Conservation (phyloP, 2,797 vertebrate genomes). For the Pseudochirops cupreus region DNA sequence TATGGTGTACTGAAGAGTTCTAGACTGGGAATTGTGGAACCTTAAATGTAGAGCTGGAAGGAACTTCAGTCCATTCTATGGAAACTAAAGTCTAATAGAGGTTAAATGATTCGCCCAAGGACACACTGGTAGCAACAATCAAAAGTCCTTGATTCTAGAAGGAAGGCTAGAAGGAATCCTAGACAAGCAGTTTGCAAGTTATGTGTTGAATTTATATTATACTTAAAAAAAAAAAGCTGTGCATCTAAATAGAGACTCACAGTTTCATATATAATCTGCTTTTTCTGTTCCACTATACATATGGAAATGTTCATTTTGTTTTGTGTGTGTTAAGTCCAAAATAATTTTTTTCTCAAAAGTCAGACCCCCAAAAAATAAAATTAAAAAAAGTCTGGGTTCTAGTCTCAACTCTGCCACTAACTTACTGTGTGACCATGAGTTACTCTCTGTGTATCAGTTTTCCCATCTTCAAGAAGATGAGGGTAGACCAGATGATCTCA, state of each 20-base stretch:
- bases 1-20: background rate
- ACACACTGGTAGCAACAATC: background rate
- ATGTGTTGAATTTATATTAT: background rate
- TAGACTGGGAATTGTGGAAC: background rate
- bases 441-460: background rate
- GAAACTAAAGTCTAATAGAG: background rate
- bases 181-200: background rate
- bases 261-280: background rate
- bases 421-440: background rate
- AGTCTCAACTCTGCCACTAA: background rate
- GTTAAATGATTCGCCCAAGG: background rate
- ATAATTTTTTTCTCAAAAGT: background rate
- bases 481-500: background rate
- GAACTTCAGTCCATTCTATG: background rate
- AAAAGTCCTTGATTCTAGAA: background rate
- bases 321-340: background rate
- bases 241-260: background rate
- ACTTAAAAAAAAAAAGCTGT: background rate
- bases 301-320: constrained; percentile 12
- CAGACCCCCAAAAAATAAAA: background rate
- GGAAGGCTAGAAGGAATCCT: background rate
- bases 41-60: background rate
- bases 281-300: constrained; percentile 1
- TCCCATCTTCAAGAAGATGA: accelerated
- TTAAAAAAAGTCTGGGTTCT: background rate